Evolutionary conservation across 2,113 vertebrate genomes (phyloP).

Genomic region (Tupaia chinensis): DNA sequence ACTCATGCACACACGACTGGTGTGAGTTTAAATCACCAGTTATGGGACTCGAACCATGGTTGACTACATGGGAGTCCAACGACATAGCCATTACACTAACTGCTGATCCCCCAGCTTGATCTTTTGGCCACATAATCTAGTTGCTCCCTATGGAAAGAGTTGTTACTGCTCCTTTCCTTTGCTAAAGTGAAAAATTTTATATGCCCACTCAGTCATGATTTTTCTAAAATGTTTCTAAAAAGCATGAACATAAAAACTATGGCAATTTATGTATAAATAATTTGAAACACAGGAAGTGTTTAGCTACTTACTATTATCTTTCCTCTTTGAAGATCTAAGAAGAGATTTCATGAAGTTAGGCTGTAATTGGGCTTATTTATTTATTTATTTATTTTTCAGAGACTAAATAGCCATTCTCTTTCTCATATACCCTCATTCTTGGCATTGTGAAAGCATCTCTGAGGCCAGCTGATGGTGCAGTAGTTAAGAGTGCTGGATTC

Average conservation of each 20-base stretch:
- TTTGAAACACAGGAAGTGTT: neutral
- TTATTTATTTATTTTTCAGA: neutral
- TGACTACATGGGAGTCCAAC: too few relatives aligned
- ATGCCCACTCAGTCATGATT: neutral
- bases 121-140: neutral
- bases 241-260: neutral
- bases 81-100: too few relatives aligned
- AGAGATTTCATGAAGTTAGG: neutral
- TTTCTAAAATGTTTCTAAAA: conserved; percentile 49
- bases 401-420: neutral
- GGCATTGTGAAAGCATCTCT: conserved; percentile 11
- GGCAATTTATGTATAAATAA: neutral
- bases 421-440: neutral
- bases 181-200: conserved; percentile 23
- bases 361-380: neutral
- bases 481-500: too few relatives aligned
- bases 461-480: too few relatives aligned
- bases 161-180: neutral
- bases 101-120: neutral
- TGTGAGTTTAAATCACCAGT: too few relatives aligned
- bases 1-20: too few relatives aligned
- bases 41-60: too few relatives aligned
- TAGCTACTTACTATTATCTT: conserved; percentile 37
- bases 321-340: conserved; percentile 42
- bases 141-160: neutral